Percentiles rank a stretch among this genome's conserved stretches.
These are phyloP conservation scores for Dolichoris vasculosae DNA, from an alignment of 1,140 invertebrate species.

Conservation along the genomic window DNA sequence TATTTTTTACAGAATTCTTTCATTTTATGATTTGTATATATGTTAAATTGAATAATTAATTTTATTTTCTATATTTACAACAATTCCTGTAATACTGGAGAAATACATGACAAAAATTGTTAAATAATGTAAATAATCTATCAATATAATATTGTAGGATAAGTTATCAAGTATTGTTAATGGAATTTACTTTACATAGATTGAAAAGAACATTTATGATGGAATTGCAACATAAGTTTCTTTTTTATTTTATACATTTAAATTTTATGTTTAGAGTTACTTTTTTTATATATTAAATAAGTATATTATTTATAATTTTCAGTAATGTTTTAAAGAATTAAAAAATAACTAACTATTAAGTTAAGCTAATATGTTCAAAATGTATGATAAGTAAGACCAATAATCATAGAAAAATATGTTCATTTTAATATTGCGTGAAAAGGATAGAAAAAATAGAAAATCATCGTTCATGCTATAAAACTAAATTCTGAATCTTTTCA, in stretches of 20 bases:
- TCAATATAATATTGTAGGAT: no score
- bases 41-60: background rate
- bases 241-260: background rate
- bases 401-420: background rate
- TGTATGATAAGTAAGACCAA: background rate
- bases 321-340: background rate
- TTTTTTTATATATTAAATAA: background rate
- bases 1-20: background rate
- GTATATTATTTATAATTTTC: background rate
- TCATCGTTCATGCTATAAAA: slow-evolving; percentile 14
- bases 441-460: slow-evolving; percentile 19
- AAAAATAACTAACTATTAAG: background rate
- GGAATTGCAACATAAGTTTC: background rate
- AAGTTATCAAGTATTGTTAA: background rate
- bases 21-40: background rate
- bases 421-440: background rate
- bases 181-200: background rate
- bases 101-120: no score
- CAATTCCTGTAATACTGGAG: no score
- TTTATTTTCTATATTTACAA: no score
- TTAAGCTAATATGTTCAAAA: background rate
- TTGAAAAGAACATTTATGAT: background rate
- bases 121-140: no score
- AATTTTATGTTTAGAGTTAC: background rate
- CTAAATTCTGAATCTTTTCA: slow-evolving; percentile 35